phyloP scores from a whole-genome alignment of 2,113 vertebrate genomes.

The Sphyrna mokarran region DNA sequence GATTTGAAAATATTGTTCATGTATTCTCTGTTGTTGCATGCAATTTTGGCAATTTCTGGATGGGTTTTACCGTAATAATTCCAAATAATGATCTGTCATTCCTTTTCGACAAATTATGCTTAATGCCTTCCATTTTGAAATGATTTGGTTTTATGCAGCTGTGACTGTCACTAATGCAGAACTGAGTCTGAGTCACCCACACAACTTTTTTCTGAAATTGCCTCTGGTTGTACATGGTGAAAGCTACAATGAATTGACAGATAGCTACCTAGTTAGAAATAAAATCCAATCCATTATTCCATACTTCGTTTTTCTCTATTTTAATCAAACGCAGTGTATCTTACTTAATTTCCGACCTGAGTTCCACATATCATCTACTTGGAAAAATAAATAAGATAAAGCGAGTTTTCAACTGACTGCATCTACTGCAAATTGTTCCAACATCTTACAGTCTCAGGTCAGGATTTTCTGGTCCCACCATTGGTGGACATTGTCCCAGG shows the following conservation, averaged over 20 bases:
- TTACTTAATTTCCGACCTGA: background rate
- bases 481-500: too few relatives aligned
- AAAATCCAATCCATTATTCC: background rate
- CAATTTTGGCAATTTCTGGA: background rate
- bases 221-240: background rate
- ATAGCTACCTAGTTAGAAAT: background rate
- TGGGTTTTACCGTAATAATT: conserved; percentile 18
- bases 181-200: background rate
- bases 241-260: conserved; percentile 20
- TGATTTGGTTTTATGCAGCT: conserved; percentile 21
- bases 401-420: background rate
- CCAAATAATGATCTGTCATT: conserved; percentile 18
- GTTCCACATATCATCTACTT: background rate
- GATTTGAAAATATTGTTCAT: background rate
- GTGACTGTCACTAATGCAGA: conserved; percentile 11
- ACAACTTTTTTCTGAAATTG: conserved; percentile 20
- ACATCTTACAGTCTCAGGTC: background rate
- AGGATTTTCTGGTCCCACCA: too few relatives aligned
- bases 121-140: conserved; percentile 23
- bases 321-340: background rate
- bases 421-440: background rate
- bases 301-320: background rate
- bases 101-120: conserved; percentile 4
- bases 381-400: background rate
- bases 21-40: background rate